Percentiles rank a stretch among this genome's conserved stretches.
These are phyloP conservation scores for Heliconius sara DNA, from an alignment of 2,888 invertebrate genomes.

Conservation along the genomic window DNA sequence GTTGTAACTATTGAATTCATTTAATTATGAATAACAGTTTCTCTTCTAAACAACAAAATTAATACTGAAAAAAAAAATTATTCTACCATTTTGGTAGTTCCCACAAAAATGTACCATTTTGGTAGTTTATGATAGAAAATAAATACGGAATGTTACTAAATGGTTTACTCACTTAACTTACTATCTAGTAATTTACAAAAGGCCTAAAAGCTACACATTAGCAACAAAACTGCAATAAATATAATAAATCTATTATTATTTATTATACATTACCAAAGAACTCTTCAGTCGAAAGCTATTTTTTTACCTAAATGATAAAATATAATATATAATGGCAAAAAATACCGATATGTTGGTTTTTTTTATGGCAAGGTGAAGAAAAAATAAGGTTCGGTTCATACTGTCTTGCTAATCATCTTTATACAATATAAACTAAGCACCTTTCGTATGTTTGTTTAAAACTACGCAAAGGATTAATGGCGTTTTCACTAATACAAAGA, in stretches of 20 bases:
- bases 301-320: conserved; percentile 25
- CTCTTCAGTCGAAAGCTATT: conserved; percentile 49
- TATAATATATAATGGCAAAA: conserved; percentile 28
- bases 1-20: conserved; percentile 4
- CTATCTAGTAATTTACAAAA: conserved; percentile 62
- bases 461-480: not conserved
- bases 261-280: conserved; percentile 54
- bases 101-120: conserved; percentile 43
- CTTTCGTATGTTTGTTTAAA: too few species aligned
- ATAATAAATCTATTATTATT: conserved; percentile 49
- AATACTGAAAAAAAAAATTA: conserved; percentile 43
- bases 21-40: conserved; percentile 28
- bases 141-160: conserved; percentile 60
- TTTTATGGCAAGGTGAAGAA: conserved; percentile 47
- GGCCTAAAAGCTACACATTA: conserved; percentile 53
- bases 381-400: not conserved
- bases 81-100: conserved; percentile 31
- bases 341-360: conserved; percentile 30
- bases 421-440: too few species aligned
- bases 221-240: conserved; percentile 62
- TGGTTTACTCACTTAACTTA: conserved; percentile 44
- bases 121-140: conserved; percentile 56
- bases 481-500: not conserved
- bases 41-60: conserved; percentile 39
- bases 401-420: not conserved